Percentiles rank a stretch among this genome's conserved stretches.
These are phyloP conservation scores for Dynastes hyllus DNA, from an alignment of 2,888 invertebrate genomes.

Conservation along the genomic window DNA sequence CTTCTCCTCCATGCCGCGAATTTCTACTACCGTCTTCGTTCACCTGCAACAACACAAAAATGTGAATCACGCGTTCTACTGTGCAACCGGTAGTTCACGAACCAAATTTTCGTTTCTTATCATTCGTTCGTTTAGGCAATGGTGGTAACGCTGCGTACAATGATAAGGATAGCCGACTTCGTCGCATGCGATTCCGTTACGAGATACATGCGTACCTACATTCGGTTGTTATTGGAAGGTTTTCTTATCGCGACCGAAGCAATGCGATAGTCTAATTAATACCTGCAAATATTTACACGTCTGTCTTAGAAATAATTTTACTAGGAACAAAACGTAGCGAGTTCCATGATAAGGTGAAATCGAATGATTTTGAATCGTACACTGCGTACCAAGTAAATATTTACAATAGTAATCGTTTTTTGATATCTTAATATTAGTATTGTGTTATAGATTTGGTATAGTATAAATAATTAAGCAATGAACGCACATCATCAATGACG, in stretches of 20 bases:
- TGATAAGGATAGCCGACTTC: not conserved
- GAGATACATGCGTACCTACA: not conserved
- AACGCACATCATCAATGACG: no score
- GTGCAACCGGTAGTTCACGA: conserved; percentile 6
- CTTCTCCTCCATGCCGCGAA: conserved; percentile 67
- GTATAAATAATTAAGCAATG: no score
- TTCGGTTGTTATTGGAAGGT: not conserved
- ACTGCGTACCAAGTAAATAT: not conserved
- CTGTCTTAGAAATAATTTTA: not conserved
- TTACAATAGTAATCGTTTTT: conserved; percentile 3
- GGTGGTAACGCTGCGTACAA: not conserved
- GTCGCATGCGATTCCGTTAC: not conserved
- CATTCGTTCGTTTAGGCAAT: conserved; percentile 11
- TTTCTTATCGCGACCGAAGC: not conserved
- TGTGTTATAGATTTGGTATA: not conserved
- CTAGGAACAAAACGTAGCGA: not conserved
- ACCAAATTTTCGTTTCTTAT: conserved; percentile 12
- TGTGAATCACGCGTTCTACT: conserved; percentile 5
- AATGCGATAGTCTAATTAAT: conserved; percentile 34
- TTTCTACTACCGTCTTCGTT: conserved; percentile 22
- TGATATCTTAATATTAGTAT: not conserved
- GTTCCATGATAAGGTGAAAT: not conserved
- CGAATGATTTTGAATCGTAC: not conserved
- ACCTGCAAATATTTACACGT: conserved; percentile 36
- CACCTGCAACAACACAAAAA: conserved; percentile 35